phyloP scores from a whole-genome alignment of 2,797 vertebrate species.

The Anabas testudineus region DNA sequence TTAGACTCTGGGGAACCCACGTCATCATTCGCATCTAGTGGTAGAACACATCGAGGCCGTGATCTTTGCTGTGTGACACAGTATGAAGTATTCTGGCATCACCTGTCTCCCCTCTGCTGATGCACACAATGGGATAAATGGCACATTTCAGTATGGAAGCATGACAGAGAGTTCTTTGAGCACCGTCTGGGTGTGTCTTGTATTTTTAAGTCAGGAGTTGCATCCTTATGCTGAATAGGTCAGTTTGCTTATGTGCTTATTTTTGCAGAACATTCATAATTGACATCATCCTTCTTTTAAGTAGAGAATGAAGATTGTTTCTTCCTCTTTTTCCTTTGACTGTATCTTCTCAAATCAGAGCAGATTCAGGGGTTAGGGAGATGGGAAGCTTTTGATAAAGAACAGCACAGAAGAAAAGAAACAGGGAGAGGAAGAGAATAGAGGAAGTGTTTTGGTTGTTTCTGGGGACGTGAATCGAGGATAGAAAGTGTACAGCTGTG shows the following conservation, averaged over 20 bases:
- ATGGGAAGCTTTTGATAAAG: slow-evolving; percentile 45
- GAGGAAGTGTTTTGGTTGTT: slow-evolving; percentile 39
- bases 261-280: slow-evolving; percentile 35
- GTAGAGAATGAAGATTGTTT: background rate
- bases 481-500: slow-evolving; percentile 39
- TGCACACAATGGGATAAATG: slow-evolving; percentile 38
- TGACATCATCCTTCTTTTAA: slow-evolving; percentile 45
- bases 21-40: slow-evolving; percentile 41
- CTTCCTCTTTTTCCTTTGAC: background rate
- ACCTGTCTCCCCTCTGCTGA: slow-evolving; percentile 19
- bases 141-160: slow-evolving; percentile 27
- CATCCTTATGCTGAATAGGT: slow-evolving; percentile 33
- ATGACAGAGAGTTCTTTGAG: slow-evolving; percentile 42
- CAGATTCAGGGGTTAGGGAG: slow-evolving; percentile 37
- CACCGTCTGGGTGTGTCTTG: slow-evolving; percentile 7
- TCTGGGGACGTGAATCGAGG: slow-evolving; percentile 19
- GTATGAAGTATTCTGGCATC: slow-evolving; percentile 44
- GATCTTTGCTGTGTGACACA: slow-evolving; percentile 44
- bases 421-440: background rate
- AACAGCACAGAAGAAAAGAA: slow-evolving; percentile 12
- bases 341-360: slow-evolving; percentile 51
- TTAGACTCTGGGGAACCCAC: slow-evolving; percentile 18
- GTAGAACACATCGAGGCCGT: background rate
- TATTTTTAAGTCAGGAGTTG: slow-evolving; percentile 7
- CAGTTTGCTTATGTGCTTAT: slow-evolving; percentile 3